These are phyloP conservation scores for Sweltsa coloradensis DNA, from an alignment of 1,140 invertebrate genomes.

Conservation along the genomic window DNA sequence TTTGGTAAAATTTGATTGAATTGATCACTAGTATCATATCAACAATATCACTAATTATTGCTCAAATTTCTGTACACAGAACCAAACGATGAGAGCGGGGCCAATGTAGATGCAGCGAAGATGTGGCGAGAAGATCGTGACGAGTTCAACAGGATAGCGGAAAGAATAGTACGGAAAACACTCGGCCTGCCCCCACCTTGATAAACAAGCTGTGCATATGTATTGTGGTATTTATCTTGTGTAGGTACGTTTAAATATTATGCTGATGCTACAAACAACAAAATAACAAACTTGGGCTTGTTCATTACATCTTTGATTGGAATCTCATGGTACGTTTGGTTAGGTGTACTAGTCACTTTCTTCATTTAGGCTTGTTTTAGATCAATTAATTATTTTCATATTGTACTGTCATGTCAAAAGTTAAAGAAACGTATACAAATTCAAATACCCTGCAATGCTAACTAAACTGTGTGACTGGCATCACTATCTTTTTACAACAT, in stretches of 20 bases:
- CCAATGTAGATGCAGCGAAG: slow-evolving; percentile 98
- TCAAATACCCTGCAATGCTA: too few relatives aligned
- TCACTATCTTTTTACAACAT: too few relatives aligned
- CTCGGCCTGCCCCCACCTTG: slow-evolving; percentile 47
- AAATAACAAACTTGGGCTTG: neutral
- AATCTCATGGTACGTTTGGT: neutral
- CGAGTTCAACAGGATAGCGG: slow-evolving; percentile 90
- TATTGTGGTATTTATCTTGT: neutral
- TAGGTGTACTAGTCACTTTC: neutral
- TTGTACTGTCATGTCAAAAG: too few relatives aligned
- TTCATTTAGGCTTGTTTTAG: too few relatives aligned
- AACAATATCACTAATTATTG: neutral
- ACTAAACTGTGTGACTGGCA: too few relatives aligned
- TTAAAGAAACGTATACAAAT: too few relatives aligned
- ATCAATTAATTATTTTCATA: too few relatives aligned
- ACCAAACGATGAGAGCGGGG: slow-evolving; percentile 98
- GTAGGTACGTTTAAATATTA: neutral
- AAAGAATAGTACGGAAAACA: slow-evolving; percentile 84
- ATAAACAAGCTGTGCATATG: neutral
- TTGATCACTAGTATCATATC: too few relatives aligned
- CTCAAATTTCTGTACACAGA: slow-evolving; percentile 43
- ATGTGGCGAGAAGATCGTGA: slow-evolving; percentile 95
- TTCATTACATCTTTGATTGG: neutral
- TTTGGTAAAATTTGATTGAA: too few relatives aligned
- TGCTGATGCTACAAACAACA: too few relatives aligned